Percentiles rank a stretch among this genome's conserved stretches.
Evolutionary conservation across 1,140 invertebrate genomes (phyloP).

Genomic region (Calycopis cecrops): DNA sequence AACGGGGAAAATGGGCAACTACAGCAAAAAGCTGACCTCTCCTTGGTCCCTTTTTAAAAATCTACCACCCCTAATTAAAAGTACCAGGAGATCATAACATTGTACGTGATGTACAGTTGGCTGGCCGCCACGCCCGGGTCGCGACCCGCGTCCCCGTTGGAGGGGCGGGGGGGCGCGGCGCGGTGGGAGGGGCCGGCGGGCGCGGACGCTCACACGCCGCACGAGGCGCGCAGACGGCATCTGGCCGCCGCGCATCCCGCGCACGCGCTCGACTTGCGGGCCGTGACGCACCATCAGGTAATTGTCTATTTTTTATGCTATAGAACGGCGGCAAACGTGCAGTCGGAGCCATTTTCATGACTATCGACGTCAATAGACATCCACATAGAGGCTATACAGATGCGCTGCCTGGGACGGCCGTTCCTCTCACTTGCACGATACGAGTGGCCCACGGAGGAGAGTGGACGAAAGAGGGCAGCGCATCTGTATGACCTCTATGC

Average conservation of each 20-base stretch:
- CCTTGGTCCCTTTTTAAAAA: too few relatives aligned
- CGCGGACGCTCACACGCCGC: slow-evolving; percentile 35
- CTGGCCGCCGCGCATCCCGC: slow-evolving; percentile 51
- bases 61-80: background rate
- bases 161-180: slow-evolving; percentile 46
- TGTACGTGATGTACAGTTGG: slow-evolving; percentile 30
- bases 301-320: background rate
- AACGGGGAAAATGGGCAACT: too few relatives aligned
- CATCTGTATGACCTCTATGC: too few relatives aligned
- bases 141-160: slow-evolving; percentile 49
- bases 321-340: too few relatives aligned
- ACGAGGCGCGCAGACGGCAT: slow-evolving; percentile 45
- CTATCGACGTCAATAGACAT: too few relatives aligned
- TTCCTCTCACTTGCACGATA: too few relatives aligned
- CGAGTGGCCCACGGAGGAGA: too few relatives aligned
- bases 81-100: background rate
- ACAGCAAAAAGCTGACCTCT: too few relatives aligned
- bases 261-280: slow-evolving; percentile 52
- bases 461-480: too few relatives aligned
- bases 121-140: slow-evolving; percentile 48
- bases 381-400: too few relatives aligned
- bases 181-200: slow-evolving; percentile 41
- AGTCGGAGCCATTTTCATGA: too few relatives aligned
- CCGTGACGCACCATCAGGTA: slow-evolving; percentile 56
- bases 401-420: too few relatives aligned